Evolutionary conservation across 2,797 vertebrate species (phyloP), one percentile per base, ranked within the genome.

Genomic region (Toxotes lorentzi): DNA sequence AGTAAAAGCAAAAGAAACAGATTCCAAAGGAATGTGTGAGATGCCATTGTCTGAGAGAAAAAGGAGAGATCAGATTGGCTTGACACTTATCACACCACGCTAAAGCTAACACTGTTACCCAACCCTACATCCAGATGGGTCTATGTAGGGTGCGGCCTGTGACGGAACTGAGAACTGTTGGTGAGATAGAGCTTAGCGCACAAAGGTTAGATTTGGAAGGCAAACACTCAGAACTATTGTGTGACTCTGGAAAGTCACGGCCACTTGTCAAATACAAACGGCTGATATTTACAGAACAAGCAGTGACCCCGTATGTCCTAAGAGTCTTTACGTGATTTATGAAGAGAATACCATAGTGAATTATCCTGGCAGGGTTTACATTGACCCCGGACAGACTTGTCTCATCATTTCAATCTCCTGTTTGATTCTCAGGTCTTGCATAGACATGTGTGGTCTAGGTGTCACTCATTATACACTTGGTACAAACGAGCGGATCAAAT

Each of bases 121-220:
- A 92, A 92, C 87, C 82, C 82, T 84, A 59, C 86, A 85, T 83
- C 87, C 89, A 90, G 91, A 92, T 93, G 88, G 90, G 88, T 88
- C 87, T 82, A 69, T 64, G 81, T 81, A 90, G 92, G 92, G 91
- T 84, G 86, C 78, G 90, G 93, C 88, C 82, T 85, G 71, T 90
- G 91, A 90, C 80, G 80, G 88, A 89, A 79, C 91, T 78, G 62
- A 90, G 86, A 92, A 76, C 89, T 87, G 83, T 89, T 73, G 73
- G 89, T 79, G 80, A 93, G 91, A 93, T 92, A 93, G 89, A 90
- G 91, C 81, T 92, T 88, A 86, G 82, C 14, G 73, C 90, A 93
- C 90, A 94, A 94, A 94, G 90, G 88, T 91, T 91, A 92, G 92
- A 93, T 92, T 91, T 93, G 88, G 74, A 94, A 92, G 85, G 88